A percentile compares a stretch with the other conserved stretches of the same genome.
Conservation (phyloP, 2,888 invertebrate genomes). For the Rhyacophila evoluta region DNA sequence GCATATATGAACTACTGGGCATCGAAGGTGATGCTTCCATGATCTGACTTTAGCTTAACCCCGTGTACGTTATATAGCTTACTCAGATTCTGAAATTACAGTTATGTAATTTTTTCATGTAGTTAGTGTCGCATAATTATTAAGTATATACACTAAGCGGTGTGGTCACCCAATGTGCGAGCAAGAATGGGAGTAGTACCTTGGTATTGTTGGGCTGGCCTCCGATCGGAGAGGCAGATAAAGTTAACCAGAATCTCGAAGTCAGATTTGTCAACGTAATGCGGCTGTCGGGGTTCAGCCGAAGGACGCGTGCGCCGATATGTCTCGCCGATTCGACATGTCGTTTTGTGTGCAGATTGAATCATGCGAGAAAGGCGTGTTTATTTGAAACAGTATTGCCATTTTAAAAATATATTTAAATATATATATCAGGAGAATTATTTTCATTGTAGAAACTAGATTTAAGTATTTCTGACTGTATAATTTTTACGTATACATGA, state of each 20-base stretch:
- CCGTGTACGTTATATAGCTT: too few relatives aligned
- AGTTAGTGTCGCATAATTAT: too few relatives aligned
- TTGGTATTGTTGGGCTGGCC: neutral
- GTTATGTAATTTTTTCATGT: too few relatives aligned
- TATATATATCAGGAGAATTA: too few relatives aligned
- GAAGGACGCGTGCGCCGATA: conserved; percentile 23
- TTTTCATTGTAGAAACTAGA: too few relatives aligned
- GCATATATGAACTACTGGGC: too few relatives aligned
- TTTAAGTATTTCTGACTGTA: too few relatives aligned
- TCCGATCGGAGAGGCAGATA: conserved; percentile 31
- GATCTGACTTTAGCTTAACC: too few relatives aligned
- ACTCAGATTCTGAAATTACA: too few relatives aligned
- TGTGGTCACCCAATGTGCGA: neutral
- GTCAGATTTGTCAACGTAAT: conserved; percentile 42
- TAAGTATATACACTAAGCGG: too few relatives aligned
- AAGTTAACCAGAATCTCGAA: conserved; percentile 28
- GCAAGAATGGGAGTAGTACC: conserved; percentile 4
- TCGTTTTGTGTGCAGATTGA: neutral
- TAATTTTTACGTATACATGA: too few relatives aligned
- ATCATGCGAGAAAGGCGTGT: neutral
- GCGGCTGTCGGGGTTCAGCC: neutral
- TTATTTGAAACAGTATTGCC: neutral
- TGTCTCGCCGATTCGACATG: neutral
- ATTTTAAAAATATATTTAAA: neutral
- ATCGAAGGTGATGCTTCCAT: too few relatives aligned